phyloP scores from a whole-genome alignment of 2,888 invertebrate species.

The Oxyscelio sp. region DNA sequence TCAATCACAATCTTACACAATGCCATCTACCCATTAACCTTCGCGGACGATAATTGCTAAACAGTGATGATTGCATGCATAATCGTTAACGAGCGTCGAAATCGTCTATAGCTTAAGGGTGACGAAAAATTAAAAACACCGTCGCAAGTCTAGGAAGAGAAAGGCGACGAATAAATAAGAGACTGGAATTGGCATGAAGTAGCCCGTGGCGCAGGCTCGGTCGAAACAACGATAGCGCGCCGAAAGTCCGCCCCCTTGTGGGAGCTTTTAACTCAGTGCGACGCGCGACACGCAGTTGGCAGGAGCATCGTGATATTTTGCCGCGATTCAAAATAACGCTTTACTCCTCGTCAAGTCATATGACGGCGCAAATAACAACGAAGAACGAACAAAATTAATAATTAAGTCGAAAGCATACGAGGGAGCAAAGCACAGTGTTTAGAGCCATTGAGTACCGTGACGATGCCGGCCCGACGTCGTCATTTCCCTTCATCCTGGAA shows the following conservation, averaged over 20 bases:
- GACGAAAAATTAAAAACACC: conserved; percentile 11
- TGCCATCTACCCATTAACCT: too few species aligned
- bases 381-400: background rate
- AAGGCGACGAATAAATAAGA: conserved; percentile 44
- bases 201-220: conserved; percentile 63
- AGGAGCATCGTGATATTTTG: conserved; percentile 66
- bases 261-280: conserved; percentile 65
- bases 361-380: background rate
- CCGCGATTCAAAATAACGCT: conserved; percentile 50
- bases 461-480: conserved; percentile 36
- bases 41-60: too few species aligned
- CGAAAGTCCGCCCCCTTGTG: conserved; percentile 71
- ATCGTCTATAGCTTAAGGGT: background rate
- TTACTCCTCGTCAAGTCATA: conserved; percentile 34
- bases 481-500: conserved; percentile 40
- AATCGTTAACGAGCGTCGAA: background rate
- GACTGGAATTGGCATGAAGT: conserved; percentile 32
- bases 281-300: conserved; percentile 73
- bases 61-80: too few species aligned
- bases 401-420: background rate
- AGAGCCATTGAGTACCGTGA: conserved; percentile 1
- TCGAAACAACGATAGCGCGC: conserved; percentile 66
- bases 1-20: too few species aligned
- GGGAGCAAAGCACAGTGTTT: conserved; percentile 1
- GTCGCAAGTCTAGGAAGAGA: conserved; percentile 31